Base-by-base conservation (phyloP, 1,140 invertebrate species). In the Drosophila navojoa region DNA sequence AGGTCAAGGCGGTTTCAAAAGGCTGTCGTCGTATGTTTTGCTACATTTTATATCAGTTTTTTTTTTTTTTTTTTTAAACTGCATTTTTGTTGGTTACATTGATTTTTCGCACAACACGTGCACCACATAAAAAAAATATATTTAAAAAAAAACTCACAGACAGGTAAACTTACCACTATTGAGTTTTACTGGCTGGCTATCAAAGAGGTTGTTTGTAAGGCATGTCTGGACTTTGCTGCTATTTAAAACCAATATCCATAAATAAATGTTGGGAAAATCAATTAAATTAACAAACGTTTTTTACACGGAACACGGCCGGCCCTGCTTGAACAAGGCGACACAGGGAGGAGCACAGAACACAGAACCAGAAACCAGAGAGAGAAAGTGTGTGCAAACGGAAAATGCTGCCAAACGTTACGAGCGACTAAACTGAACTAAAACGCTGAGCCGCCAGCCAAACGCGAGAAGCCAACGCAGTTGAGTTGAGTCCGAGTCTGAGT, bases 351-450 rank as follows among this genome's bases (percentile, higher is more conserved):
- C 22, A 69, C 32, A 9, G 32, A 32, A 54, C 38, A 54, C 19
- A 67, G 66, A 77, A 81, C 69, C 67, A 81, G 67, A 74, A 69
- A 81, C 77, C 52, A 75, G 67, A 80, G 66, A 71, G 74, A 16
- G 42, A 16, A 19, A 44, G 42, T 15, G 13, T 15, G 13, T 55
- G 61, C 45, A 54, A 82, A 89, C 75, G 45, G 57, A 85, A 80
- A 87, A 71, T 71, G 71, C 72, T 68, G 57, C 79, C 54, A 77
- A 87, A 82, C 76, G 78, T 67, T 67, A 52, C 78, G 79, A 72
- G 44, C 72, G 80, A 82, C 84, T 71, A 61, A 87, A 89, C 84
- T 84, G 76, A 82, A 87, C 82, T 86, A 71, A 81, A 64, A 63
- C 50, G 35, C 15, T 32, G 45, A 66, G 42, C 29, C 60, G 52